Evolutionary conservation across 2,797 vertebrate genomes (phyloP).

Genomic region (Brotula barbata): DNA sequence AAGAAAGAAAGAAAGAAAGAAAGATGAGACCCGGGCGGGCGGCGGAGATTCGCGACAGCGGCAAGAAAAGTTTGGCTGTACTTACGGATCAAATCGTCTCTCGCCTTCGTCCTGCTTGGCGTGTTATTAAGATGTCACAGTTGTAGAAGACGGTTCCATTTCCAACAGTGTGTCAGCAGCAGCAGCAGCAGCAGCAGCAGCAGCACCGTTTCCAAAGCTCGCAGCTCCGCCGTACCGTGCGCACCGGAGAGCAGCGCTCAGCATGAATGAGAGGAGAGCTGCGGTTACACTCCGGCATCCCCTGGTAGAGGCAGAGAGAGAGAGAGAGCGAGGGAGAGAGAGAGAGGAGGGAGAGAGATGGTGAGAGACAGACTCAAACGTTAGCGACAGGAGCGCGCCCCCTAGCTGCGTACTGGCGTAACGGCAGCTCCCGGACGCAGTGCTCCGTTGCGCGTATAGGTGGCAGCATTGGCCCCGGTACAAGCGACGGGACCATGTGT

Average conservation of each 20-base stretch:
- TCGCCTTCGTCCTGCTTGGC: slow-evolving; percentile 67
- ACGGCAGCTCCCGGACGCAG: slow-evolving; percentile 23
- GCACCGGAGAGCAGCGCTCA: slow-evolving; percentile 70
- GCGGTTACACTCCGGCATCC: slow-evolving; percentile 68
- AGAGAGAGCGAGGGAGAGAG: slow-evolving; percentile 3
- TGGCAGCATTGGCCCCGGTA: slow-evolving; percentile 66
- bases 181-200: slow-evolving; percentile 33
- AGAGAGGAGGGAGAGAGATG: slow-evolving; percentile 16
- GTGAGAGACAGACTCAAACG: slow-evolving; percentile 5
- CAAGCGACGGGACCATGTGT: slow-evolving; percentile 4
- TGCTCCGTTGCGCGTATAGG: slow-evolving; percentile 52
- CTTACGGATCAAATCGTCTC: slow-evolving; percentile 78
- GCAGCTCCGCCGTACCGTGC: slow-evolving; percentile 64
- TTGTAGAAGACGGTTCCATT: slow-evolving; percentile 67
- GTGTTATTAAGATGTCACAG: slow-evolving; percentile 70
- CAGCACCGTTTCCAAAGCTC: slow-evolving; percentile 52
- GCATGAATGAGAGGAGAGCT: slow-evolving; percentile 73
- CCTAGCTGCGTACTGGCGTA: slow-evolving; percentile 32
- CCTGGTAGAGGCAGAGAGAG: slow-evolving; percentile 20
- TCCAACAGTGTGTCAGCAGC: slow-evolving; percentile 37
- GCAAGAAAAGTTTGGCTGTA: slow-evolving; percentile 66
- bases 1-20: background rate
- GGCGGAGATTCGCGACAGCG: slow-evolving; percentile 6
- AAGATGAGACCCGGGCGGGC: no score
- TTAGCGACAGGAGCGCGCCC: slow-evolving; percentile 60